Conservation (phyloP, 2,113 vertebrate genomes). For the Bubo bubo region DNA sequence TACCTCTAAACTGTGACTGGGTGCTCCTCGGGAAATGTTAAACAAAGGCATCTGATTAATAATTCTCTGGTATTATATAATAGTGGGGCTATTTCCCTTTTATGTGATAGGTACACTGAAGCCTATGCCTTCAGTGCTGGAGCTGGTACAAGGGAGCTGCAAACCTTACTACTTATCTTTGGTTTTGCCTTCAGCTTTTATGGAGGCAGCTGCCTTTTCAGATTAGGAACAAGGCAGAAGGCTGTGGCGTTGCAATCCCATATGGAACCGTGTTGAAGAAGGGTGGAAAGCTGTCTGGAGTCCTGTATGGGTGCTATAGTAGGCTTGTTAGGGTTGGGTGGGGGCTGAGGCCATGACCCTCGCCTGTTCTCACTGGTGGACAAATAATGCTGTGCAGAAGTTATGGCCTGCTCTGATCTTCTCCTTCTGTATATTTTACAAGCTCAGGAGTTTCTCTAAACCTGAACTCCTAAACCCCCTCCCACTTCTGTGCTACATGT, state of each 20-base stretch:
- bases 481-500: accelerated
- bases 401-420: not conserved
- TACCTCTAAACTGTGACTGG: not conserved
- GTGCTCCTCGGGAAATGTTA: not conserved
- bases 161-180: not conserved
- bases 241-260: not conserved
- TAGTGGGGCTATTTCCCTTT: not conserved
- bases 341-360: not conserved
- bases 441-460: not conserved
- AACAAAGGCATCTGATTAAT: not conserved
- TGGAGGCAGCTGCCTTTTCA: not conserved
- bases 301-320: not conserved
- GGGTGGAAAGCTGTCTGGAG: not conserved
- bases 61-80: not conserved
- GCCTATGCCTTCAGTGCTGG: accelerated
- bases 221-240: not conserved
- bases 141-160: not conserved
- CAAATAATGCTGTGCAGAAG: not conserved
- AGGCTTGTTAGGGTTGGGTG: not conserved
- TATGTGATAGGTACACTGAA: not conserved
- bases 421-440: not conserved
- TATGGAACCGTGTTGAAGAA: accelerated
- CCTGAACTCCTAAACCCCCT: not conserved
- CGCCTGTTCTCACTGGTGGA: not conserved
- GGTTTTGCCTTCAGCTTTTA: not conserved